Base-by-base conservation (phyloP, 2,113 vertebrate genomes). In the Gobio gobio region DNA sequence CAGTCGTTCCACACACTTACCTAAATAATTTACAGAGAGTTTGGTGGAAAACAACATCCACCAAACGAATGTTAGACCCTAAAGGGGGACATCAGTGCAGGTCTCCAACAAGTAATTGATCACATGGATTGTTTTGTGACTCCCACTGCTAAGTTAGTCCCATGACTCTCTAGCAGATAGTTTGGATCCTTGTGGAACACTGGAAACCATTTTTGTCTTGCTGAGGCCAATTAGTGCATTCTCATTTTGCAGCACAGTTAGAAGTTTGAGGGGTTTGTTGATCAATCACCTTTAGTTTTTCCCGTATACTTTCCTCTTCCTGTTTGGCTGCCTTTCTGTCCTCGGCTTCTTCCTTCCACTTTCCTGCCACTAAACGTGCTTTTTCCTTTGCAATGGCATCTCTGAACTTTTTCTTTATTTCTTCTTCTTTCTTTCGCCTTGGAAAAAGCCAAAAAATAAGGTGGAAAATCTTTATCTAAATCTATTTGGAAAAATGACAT, bases 371-470 rank as follows among this genome's bases (percentile, higher is more conserved):
- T 86, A 95, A 95, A 54, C 94, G 93, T 83, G 96, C 95, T 91
- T 96, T 96, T 90, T 96, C 96, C 84, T 96, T 95, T 82, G 95
- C 93, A 92, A 96, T 94, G 40, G 95, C 95, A 89, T 95, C 94
- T 61, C 94, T 92, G 82, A 97, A 96, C 90, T 95, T 96, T 91
- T 94, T 94, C 75, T 93, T 93, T 83, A 96, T 96, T 91, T 97
- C 96, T 59, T 94, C 95, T 86, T 96, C 94, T 76, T 96, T 95
- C 87, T 94, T 91, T 76, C 88, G 93, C 95, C 96, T 96, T 93
- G 61, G 83, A 84, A 51, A 54, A 47, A 51, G 12, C 13, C 16
- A 36, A 58, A 29, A 47, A 24, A 74, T 24, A 3, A 63, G 2
- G 5, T n/a, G 9, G 9, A 18, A 47, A 45, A 45, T 54, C 7